phyloP scores from a whole-genome alignment of 2,888 invertebrate genomes.

The Rhorus exstirpatorius region DNA sequence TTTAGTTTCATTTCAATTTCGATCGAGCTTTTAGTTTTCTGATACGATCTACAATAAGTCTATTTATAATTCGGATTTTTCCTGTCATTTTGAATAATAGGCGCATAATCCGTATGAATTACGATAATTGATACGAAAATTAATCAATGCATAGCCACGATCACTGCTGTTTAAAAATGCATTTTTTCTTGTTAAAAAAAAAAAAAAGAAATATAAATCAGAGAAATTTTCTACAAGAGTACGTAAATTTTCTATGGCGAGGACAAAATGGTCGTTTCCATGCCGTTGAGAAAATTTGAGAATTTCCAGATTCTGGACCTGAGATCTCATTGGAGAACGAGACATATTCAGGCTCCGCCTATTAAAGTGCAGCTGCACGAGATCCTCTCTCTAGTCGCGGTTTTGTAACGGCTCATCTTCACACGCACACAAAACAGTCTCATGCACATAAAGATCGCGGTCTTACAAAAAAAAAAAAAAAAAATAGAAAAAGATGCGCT shows the following conservation, averaged over 20 bases:
- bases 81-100: too few species aligned
- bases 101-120: too few species aligned
- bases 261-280: slow-evolving; percentile 55
- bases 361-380: slow-evolving; percentile 61
- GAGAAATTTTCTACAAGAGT: background rate
- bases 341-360: slow-evolving; percentile 54
- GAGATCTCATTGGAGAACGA: slow-evolving; percentile 53
- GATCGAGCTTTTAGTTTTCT: too few species aligned
- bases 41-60: too few species aligned
- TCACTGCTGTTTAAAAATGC: background rate
- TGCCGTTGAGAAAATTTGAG: slow-evolving; percentile 24
- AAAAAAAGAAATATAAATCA: background rate
- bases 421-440: background rate
- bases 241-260: background rate
- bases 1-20: too few species aligned
- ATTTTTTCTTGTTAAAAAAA: background rate
- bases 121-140: too few species aligned
- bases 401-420: slow-evolving; percentile 59
- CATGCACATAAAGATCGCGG: slow-evolving; percentile 16
- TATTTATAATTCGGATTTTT: too few species aligned
- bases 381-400: slow-evolving; percentile 39
- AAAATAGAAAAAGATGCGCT: slow-evolving; percentile 48
- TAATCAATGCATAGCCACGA: too few species aligned
- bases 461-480: slow-evolving; percentile 20
- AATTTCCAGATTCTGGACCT: background rate